phyloP scores from a whole-genome alignment of 2,888 invertebrate species.

The Catotricha subobsoleta region DNA sequence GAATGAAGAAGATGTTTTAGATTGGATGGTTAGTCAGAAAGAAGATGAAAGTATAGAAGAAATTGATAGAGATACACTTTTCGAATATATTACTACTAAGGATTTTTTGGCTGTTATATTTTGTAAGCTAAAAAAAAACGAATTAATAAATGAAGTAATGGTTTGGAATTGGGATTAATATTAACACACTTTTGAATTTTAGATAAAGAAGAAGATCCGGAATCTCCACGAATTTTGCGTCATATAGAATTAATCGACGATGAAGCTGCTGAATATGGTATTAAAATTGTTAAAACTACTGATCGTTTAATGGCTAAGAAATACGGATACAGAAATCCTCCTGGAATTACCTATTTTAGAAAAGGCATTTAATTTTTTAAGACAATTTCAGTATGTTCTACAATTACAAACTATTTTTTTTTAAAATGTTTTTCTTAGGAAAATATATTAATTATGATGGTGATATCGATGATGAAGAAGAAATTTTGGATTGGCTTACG shows the following conservation, averaged over 20 bases:
- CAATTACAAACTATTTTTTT: background rate
- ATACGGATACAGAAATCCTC: conserved; percentile 75
- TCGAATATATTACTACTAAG: conserved; percentile 71
- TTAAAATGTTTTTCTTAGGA: conserved; percentile 16
- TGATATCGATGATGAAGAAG: conserved; percentile 81
- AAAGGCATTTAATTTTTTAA: conserved; percentile 34
- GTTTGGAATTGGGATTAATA: background rate
- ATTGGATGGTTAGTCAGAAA: conserved; percentile 83
- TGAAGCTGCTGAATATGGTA: conserved; percentile 80
- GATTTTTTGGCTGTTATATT: conserved; percentile 84
- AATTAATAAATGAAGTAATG: no score
- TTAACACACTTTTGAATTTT: conserved; percentile 8
- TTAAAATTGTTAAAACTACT: conserved; percentile 72
- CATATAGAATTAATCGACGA: conserved; percentile 82
- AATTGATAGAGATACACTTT: conserved; percentile 64
- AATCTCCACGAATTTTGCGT: conserved; percentile 60
- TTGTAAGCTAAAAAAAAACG: conserved; percentile 49
- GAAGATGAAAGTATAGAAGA: conserved; percentile 83
- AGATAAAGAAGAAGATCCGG: conserved; percentile 70
- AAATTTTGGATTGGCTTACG: conserved; percentile 73
- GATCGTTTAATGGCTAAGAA: conserved; percentile 87
- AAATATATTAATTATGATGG: conserved; percentile 85
- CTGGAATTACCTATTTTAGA: conserved; percentile 79
- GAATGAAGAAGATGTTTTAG: conserved; percentile 66
- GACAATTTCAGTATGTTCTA: background rate